Evolutionary conservation across 2,888 invertebrate species (phyloP), one percentile per base, ranked within the genome.

Genomic region (Perizoma flavofasciatum): DNA sequence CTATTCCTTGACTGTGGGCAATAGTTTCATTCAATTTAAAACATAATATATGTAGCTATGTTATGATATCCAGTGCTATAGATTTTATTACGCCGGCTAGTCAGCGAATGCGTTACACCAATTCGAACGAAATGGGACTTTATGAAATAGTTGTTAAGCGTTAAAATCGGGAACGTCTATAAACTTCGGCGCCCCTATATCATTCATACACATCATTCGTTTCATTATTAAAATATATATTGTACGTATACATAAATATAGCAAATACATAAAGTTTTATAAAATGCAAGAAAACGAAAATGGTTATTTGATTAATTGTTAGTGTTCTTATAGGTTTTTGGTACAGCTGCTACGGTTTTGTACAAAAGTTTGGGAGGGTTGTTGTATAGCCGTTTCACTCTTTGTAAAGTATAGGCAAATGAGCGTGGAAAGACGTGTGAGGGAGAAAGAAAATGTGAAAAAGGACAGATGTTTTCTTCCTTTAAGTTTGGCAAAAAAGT

Each of bases 141-240:
- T 58, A 63, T 66, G 58, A 59, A 51, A 63, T 62, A 59, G 55
- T 59, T 54, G 55, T 47, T 69, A 70, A 68, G 68, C 60, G 65
- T 69, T 67, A 62, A 67, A 62, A 58, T 63, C 58, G 66, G 61
- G 64, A 56, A 48, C 68, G 63, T 68, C 63, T 58, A 64, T 68
- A 41, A 53, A 54, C 48, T 41, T 63, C 61, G 71, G 65, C 74
- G 75, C 77, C 82, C 78, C 77, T 70, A 88, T 88, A 89, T 88
- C 88, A 88, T 83, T 78, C 80, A 76, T 84, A 89, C 88, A 89
- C 88, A 88, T 89, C 89, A 88, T 68, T 84, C 74, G 80, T 83
- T 86, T 83, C 85, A 80, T 78, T 81, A 81, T 80, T 71, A 77
- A 81, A 78, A 77, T 73, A 73, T 71, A 74, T 72, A 70, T 69